Evolutionary conservation across 2,113 vertebrate genomes (phyloP).

Genomic region (Paralichthys olivaceus): DNA sequence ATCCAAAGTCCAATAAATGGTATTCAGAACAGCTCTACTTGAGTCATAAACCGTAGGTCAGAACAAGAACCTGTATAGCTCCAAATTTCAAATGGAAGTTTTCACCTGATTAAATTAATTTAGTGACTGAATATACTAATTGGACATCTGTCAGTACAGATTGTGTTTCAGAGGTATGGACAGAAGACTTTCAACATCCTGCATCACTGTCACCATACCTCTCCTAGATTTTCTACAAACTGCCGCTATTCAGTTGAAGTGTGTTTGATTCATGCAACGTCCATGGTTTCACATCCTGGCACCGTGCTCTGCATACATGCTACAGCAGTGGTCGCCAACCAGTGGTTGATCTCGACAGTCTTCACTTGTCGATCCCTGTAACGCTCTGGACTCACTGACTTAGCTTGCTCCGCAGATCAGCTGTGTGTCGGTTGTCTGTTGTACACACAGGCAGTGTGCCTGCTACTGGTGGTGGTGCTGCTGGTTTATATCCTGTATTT

Average conservation of each 20-base stretch:
- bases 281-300: background rate
- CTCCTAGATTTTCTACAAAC: background rate
- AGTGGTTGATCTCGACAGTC: no score
- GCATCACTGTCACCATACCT: background rate
- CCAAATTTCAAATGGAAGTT: background rate
- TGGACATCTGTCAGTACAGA: constrained; percentile 4
- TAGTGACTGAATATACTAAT: background rate
- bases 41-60: background rate
- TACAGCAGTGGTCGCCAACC: no score
- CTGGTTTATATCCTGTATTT: no score
- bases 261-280: constrained; percentile 14
- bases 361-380: no score
- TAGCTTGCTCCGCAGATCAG: no score
- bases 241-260: background rate
- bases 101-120: background rate
- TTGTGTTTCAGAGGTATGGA: background rate
- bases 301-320: background rate
- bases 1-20: background rate
- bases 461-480: no score
- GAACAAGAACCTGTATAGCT: background rate
- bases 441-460: no score
- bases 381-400: no score
- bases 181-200: background rate
- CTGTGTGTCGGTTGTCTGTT: no score
- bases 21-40: background rate